A percentile compares a stretch with the other conserved stretches of the same genome.
These are phyloP conservation scores for Cerceris ruficornis DNA, from an alignment of 2,888 invertebrate species.

Conservation along the genomic window DNA sequence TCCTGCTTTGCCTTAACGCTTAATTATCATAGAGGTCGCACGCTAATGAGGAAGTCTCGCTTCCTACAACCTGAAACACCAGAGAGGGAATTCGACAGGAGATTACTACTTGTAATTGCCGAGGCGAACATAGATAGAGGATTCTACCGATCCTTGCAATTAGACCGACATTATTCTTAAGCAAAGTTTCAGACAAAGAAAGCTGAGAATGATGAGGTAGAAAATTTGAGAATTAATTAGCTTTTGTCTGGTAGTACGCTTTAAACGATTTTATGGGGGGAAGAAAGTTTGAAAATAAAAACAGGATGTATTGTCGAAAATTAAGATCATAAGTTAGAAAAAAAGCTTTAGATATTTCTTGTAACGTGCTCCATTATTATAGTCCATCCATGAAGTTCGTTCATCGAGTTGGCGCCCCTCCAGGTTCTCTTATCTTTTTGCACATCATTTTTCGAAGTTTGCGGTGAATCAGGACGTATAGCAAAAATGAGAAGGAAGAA, in stretches of 20 bases:
- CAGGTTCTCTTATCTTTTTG: slow-evolving; percentile 8
- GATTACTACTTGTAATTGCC: no score
- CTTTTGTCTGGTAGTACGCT: neutral
- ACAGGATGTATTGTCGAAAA: neutral
- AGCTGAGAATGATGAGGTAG: neutral
- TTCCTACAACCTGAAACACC: no score
- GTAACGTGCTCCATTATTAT: neutral
- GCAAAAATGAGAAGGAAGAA: neutral
- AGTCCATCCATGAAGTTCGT: neutral
- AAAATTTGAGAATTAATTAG: neutral
- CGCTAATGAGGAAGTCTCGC: no score
- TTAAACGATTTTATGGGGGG: neutral
- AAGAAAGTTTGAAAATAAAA: neutral
- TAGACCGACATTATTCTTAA: neutral
- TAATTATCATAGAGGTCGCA: no score
- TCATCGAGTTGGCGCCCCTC: slow-evolving; percentile 27
- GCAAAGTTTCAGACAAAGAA: neutral
- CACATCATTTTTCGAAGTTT: slow-evolving; percentile 2
- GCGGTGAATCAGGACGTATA: neutral
- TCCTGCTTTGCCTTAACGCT: no score
- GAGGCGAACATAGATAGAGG: no score
- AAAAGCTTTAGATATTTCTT: neutral
- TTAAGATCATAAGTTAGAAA: neutral
- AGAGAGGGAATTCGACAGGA: no score
- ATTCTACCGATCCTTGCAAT: neutral